phyloP scores from a whole-genome alignment of 2,113 vertebrate genomes.

The Rattus norvegicus region DNA sequence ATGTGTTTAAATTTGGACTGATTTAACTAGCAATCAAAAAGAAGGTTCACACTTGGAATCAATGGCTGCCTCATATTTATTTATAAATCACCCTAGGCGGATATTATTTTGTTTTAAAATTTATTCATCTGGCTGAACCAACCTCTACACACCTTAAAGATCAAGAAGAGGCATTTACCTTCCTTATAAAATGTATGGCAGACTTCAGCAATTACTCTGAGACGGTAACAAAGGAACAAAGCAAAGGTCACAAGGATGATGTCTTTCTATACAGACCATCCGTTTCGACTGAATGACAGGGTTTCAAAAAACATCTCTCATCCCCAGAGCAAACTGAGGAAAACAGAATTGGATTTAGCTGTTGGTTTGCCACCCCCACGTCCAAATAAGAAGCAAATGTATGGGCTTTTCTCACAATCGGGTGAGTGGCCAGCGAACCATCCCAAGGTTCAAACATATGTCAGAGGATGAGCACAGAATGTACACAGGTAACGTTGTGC shows the following conservation, averaged over 20 bases:
- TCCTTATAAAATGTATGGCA: conserved; percentile 73
- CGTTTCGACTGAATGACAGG: background rate
- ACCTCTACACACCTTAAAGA: conserved; percentile 68
- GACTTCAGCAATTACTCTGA: conserved; percentile 67
- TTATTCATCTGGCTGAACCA: conserved; percentile 76
- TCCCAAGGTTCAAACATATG: background rate
- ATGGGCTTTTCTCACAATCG: background rate
- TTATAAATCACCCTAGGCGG: conserved; percentile 84
- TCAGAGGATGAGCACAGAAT: background rate
- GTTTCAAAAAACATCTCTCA: conserved; percentile 40
- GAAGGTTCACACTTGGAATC: conserved; percentile 83
- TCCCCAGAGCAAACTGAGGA: background rate
- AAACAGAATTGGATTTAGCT: background rate
- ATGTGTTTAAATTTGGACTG: conserved; percentile 85
- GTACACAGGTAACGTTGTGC: background rate
- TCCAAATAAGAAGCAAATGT: conserved; percentile 17
- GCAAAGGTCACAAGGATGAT: conserved; percentile 45
- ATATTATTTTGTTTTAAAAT: conserved; percentile 84
- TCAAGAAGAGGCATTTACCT: conserved; percentile 54
- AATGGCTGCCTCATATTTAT: conserved; percentile 85
- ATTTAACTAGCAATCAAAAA: conserved; percentile 86
- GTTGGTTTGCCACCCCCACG: background rate
- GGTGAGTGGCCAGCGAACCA: background rate
- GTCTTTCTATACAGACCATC: background rate
- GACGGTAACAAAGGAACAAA: conserved; percentile 36